Evolutionary conservation across 2,888 invertebrate species (phyloP), one percentile per base, ranked within the genome.

Genomic region (Macrophya alboannulata): DNA sequence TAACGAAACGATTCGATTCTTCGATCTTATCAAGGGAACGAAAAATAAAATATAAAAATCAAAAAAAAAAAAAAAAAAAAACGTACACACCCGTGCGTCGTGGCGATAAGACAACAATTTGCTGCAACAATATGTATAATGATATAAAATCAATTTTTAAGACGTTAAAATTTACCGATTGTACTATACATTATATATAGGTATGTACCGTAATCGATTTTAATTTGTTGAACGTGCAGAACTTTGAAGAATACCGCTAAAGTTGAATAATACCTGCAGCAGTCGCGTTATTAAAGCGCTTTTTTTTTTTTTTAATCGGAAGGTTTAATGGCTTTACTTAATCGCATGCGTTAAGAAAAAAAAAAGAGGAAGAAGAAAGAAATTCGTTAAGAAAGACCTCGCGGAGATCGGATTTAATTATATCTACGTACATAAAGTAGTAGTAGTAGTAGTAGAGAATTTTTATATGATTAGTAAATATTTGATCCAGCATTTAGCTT

Each of bases 11-110:
- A 21, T 45, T 45, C 45, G 48, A 76, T 76, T 48, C 48, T 76
- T 25, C 76, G 45, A 45, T 76, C 76, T 76, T 76, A 76, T 76
- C 76, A 25, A 76, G 21, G 48, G n/a, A 25, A 76, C 43, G 21
- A 48, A 25, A n/a, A 21, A 4, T 10, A 43, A 10, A 40, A 43
- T 43, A 74, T 25, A 74, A 21, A 45, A 51, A 21, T 4, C 10
- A 12, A n/a, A 4, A 9, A 21, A 74, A 48, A 48, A 9, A 74
- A 48, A 8, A 5, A 10, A 37, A n/a, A 45, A 40, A 43, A n/a
- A n/a, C n/a, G n/a, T 21, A 15, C n/a, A 4, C 48, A 12, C 17
- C 1, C 65, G 1, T 71, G 3, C 15, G 40, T 48, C 15, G 25
- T 25, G 25, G 48, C 25, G 76, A 76, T 76, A 48, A 48, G 45